Conservation (phyloP, 2,113 vertebrate genomes). For the Zosterops borbonicus region DNA sequence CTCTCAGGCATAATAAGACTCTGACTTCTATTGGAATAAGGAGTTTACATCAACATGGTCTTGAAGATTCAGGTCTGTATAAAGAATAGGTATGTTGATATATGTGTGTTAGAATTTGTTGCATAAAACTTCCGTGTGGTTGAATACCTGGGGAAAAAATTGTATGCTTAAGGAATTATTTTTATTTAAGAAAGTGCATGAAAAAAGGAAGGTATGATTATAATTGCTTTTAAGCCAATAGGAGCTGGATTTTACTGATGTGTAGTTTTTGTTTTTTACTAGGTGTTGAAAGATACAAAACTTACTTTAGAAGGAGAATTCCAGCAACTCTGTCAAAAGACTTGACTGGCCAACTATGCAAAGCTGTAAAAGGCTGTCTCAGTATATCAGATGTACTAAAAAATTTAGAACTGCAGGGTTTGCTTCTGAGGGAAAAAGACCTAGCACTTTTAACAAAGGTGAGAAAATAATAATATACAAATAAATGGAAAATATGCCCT, state of each 20-base stretch:
- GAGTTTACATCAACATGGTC: conserved; percentile 81
- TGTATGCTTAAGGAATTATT: neutral
- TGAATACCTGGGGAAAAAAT: neutral
- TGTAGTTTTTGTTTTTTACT: conserved; percentile 32
- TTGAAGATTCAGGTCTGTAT: conserved; percentile 82
- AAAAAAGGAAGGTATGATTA: neutral
- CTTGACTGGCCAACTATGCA: conserved; percentile 87
- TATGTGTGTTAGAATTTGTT: neutral
- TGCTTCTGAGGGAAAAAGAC: conserved; percentile 88
- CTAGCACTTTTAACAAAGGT: conserved; percentile 87
- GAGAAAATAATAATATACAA: conserved; percentile 13
- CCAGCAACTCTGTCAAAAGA: conserved; percentile 87
- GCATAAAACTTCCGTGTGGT: neutral
- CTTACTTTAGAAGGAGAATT: conserved; percentile 76
- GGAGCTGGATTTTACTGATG: neutral
- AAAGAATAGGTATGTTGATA: neutral
- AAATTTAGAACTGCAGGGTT: conserved; percentile 86
- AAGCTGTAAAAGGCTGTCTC: conserved; percentile 85
- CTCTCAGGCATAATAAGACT: conserved; percentile 84
- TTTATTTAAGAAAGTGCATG: neutral
- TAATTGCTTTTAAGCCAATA: neutral
- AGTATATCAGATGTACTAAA: conserved; percentile 79
- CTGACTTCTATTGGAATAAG: conserved; percentile 83
- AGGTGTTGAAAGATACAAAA: conserved; percentile 75
- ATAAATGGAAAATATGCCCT: neutral